Conservation (phyloP, 2,888 invertebrate genomes). For the Rotaria magnacalcarata region DNA sequence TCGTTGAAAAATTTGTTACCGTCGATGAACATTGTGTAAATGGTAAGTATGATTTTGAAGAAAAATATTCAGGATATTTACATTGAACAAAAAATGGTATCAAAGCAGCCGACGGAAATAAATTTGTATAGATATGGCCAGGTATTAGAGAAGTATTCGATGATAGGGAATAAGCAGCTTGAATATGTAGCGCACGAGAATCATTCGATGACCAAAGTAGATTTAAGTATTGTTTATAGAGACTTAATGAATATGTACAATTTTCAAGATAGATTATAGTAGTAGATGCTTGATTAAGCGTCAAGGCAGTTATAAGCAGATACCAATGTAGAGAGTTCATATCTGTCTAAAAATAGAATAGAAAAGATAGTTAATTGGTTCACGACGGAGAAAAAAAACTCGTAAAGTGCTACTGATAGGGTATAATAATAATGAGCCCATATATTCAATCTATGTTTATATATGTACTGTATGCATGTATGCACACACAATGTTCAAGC, state of each 20-base stretch:
- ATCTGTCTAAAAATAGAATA: background rate
- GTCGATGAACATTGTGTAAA: constrained; percentile 17
- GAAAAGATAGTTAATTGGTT: background rate
- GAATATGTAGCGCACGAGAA: background rate
- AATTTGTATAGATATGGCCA: background rate
- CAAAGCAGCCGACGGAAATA: background rate
- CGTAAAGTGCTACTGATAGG: background rate
- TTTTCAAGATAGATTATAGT: background rate
- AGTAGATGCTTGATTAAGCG: background rate
- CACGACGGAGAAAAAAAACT: background rate
- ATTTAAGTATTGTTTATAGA: background rate
- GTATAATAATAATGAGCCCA: background rate
- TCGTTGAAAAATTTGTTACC: background rate
- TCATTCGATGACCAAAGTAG: background rate
- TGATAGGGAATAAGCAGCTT: background rate
- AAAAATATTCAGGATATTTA: background rate
- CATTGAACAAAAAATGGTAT: constrained; percentile 2
- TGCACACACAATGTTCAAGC: background rate
- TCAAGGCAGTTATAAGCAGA: background rate
- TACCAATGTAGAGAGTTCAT: background rate
- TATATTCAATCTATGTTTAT: background rate
- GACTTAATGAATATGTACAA: background rate
- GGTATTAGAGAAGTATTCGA: background rate
- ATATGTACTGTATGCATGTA: background rate
- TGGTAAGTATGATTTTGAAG: background rate